These are phyloP conservation scores for Chanos chanos DNA, from an alignment of 2,797 vertebrate genomes.

Conservation along the genomic window DNA sequence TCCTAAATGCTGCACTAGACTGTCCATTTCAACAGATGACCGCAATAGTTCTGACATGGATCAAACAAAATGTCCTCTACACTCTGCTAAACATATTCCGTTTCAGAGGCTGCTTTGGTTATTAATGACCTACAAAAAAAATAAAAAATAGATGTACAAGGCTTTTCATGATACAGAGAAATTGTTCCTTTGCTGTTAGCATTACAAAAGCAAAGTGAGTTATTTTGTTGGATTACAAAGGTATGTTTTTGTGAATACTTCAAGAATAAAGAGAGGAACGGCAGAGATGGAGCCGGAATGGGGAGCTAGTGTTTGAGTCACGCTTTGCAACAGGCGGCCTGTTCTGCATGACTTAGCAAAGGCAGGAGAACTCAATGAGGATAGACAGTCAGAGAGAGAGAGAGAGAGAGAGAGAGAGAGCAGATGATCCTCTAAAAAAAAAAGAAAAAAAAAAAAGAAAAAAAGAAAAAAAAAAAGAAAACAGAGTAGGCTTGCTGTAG, in stretches of 20 bases:
- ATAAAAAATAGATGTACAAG: no score
- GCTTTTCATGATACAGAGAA: no score
- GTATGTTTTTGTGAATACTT: conserved; percentile 40
- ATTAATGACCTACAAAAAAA: no score
- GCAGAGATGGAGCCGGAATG: conserved; percentile 2
- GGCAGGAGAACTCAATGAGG: conserved; percentile 33
- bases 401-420: conserved; percentile 2
- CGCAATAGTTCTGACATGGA: no score
- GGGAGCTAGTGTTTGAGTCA: conserved; percentile 21
- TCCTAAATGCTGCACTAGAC: no score
- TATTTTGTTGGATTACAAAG: conserved; percentile 41
- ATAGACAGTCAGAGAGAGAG: conserved; percentile 23
- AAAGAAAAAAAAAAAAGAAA: neutral
- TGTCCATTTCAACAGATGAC: no score
- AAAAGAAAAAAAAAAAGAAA: neutral
- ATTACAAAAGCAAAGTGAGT: conserved; percentile 3
- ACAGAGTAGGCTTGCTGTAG: conserved; percentile 36
- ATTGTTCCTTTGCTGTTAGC: no score
- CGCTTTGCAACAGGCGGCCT: conserved; percentile 30
- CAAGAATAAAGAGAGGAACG: conserved; percentile 31
- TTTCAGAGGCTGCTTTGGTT: no score
- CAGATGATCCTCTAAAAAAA: conserved; percentile 5
- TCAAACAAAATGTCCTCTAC: no score
- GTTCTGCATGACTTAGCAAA: conserved; percentile 49
- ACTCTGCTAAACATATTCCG: no score